Percentiles rank a stretch among this genome's conserved stretches.
These are phyloP conservation scores for Bombus balteatus DNA, from an alignment of 1,140 invertebrate genomes.

Conservation along the genomic window DNA sequence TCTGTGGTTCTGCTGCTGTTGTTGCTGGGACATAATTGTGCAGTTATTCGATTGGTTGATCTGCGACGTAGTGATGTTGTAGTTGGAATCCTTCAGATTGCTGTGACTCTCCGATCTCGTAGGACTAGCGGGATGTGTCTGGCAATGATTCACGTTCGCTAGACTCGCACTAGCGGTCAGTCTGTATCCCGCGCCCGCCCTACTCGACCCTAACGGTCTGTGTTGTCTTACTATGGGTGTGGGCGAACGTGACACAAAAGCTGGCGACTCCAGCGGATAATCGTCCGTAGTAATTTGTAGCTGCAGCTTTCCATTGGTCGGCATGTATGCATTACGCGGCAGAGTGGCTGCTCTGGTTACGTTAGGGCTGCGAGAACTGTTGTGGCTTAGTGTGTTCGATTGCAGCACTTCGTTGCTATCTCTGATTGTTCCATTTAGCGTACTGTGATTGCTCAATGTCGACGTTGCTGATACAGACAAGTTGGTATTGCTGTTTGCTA, in stretches of 20 bases:
- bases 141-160: conserved; percentile 82
- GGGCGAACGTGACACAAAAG: conserved; percentile 84
- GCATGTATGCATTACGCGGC: conserved; percentile 87
- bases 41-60: conserved; percentile 72
- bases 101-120: conserved; percentile 80
- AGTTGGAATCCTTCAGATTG: conserved; percentile 81
- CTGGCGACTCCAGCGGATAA: conserved; percentile 83
- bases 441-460: conserved; percentile 80
- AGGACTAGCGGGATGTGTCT: conserved; percentile 77
- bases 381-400: conserved; percentile 81
- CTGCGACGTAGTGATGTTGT: conserved; percentile 76
- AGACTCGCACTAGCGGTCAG: conserved; percentile 83
- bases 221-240: conserved; percentile 81
- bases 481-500: conserved; percentile 83
- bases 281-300: conserved; percentile 82
- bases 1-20: conserved; percentile 72
- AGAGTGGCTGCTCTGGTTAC: conserved; percentile 87
- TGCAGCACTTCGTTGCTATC: conserved; percentile 79
- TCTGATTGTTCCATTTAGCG: conserved; percentile 77
- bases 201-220: conserved; percentile 69
- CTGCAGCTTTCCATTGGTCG: conserved; percentile 80
- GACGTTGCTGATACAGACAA: conserved; percentile 81
- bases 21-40: conserved; percentile 62
- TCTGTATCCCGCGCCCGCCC: conserved; percentile 75
- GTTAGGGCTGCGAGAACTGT: conserved; percentile 77